Base-by-base conservation (phyloP, 2,888 invertebrate genomes). In the Gymnosoma rotundatum region DNA sequence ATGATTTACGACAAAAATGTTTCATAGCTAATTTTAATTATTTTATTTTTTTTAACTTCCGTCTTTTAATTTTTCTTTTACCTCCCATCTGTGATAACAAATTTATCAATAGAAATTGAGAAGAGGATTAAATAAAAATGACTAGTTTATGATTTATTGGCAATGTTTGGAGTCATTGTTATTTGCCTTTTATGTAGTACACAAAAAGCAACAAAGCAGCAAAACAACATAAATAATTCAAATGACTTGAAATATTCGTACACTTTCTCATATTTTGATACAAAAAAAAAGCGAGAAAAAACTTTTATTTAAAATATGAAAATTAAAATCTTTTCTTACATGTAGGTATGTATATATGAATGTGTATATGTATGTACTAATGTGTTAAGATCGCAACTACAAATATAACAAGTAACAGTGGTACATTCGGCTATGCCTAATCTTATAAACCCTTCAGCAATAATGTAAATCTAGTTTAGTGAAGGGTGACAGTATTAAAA, bases 91-190 rank as follows among this genome's bases (percentile, higher is more conserved):
- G 72, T 64, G 69, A 36, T 70, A 82, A 82, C 58, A 81, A 72
- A 76, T 70, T 70, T 72, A 70, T 82, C 75, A 82, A 76, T 63
- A 66, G 72, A 82, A 76, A 79, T 58, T 70, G 75, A 70, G 63
- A 67, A 73, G 84, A 81, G 81, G 73, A 78, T 84, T 84, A 84
- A 81, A 84, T 84, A 78, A 84, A 84, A 84, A 81, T 78, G 84
- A 73, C 84, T 78, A 80, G 78, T 69, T 52, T 78, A 78, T 84
- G 84, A 84, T 84, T 84, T 84, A 84, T 84, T 81, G 81, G 69
- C 45, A 81, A 84, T 81, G 84, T 84, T 84, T 84, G 78, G 78
- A 83, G 73, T 80, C 83, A 83, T 73, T 83, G 76, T 78, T 83
- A 83, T 78, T 72, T 78, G 72, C 72, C 72, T 70, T 63, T 70